phyloP scores from a whole-genome alignment of 2,888 invertebrate species.

The Morinoia aosen region DNA sequence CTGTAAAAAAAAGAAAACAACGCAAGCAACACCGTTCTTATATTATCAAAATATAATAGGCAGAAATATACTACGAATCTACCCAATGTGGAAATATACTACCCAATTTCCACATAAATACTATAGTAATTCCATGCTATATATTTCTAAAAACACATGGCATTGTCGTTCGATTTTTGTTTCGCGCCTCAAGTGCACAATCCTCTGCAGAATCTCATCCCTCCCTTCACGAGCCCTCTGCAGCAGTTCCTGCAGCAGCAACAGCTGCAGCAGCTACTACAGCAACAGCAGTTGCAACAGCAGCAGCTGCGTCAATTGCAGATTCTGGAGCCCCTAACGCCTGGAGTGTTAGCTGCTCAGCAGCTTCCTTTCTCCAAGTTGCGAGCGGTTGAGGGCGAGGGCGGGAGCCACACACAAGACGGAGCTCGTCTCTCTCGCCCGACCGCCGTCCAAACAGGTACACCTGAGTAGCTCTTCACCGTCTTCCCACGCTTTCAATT shows the following conservation, averaged over 20 bases:
- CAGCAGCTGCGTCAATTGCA: not conserved
- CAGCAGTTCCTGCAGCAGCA: constrained; percentile 16
- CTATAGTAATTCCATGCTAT: too few species aligned
- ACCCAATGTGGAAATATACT: too few species aligned
- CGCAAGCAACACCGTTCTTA: too few species aligned
- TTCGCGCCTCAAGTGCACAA: not conserved
- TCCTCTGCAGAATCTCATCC: not conserved
- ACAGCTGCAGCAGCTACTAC: not conserved
- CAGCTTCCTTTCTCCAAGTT: not conserved
- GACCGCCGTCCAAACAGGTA: not conserved
- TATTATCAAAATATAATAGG: too few species aligned
- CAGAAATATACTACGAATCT: too few species aligned
- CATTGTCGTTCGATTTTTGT: not conserved
- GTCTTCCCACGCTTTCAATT: too few species aligned
- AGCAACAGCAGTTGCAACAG: not conserved
- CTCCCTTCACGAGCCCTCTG: not conserved
- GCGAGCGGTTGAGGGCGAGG: not conserved
- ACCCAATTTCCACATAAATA: too few species aligned
- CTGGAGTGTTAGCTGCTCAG: not conserved
- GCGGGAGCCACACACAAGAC: not conserved
- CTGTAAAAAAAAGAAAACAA: too few species aligned
- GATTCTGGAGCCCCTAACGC: not conserved
- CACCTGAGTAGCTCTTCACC: too few species aligned
- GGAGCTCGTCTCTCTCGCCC: not conserved
- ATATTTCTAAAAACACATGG: too few species aligned